Evolutionary conservation across 2,888 invertebrate genomes (phyloP).

Genomic region (Nebria salina): DNA sequence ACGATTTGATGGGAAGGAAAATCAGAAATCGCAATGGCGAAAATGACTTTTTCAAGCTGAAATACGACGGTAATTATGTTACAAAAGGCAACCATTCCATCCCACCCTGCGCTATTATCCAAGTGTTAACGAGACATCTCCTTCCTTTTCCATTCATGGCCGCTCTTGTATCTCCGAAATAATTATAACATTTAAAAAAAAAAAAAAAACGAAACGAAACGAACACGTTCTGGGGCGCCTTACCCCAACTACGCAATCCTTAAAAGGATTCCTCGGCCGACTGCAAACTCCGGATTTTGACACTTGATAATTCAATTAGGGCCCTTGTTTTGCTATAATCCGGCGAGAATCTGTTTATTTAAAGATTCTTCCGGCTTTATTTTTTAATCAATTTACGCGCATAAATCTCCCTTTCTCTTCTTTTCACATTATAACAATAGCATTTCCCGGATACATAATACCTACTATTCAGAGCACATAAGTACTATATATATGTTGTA

Average conservation of each 20-base stretch:
- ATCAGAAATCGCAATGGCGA: conserved; percentile 37
- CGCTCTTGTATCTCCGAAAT: neutral
- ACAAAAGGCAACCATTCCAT: conserved; percentile 20
- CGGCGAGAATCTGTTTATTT: neutral
- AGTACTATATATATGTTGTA: too few species aligned
- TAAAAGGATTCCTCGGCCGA: neutral
- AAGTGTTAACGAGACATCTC: conserved; percentile 17
- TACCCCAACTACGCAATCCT: too few species aligned
- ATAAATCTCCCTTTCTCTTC: too few species aligned
- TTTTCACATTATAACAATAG: too few species aligned
- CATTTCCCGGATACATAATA: too few species aligned
- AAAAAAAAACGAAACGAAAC: neutral
- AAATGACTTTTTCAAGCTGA: conserved; percentile 42
- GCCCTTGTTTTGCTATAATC: neutral
- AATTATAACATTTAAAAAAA: conserved; percentile 16
- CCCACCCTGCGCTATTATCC: neutral
- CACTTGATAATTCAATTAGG: conserved; percentile 18
- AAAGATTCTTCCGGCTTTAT: neutral
- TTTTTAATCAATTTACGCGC: neutral
- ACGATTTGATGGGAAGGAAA: conserved; percentile 42
- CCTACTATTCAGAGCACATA: too few species aligned
- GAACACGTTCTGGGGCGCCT: too few species aligned
- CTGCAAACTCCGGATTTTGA: conserved; percentile 11
- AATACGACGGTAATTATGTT: conserved; percentile 45
- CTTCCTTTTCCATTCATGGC: neutral